Evolutionary conservation across 1,140 invertebrate genomes (phyloP), one percentile per base, ranked within the genome.

Genomic region (Cylas formicarius): DNA sequence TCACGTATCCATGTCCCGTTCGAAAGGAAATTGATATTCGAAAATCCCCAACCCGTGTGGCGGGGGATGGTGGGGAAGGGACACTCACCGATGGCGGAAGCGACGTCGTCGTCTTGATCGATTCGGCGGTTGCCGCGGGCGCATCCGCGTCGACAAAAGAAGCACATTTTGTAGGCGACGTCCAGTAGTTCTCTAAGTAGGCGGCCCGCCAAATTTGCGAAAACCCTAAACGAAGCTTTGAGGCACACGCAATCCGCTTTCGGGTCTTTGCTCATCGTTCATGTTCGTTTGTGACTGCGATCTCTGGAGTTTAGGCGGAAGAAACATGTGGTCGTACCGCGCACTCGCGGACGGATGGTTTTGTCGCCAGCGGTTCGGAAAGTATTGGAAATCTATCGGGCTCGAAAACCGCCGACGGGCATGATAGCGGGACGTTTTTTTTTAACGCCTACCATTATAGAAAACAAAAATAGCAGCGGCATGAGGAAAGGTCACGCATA

Each of bases 171-270:
- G 26, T 52, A 52, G 2, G 31, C 18, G 7, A 21, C 26, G 26
- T 44, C 35, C 9, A 38, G 29, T 10, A 38, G 35, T 16, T 52
- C 46, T 21, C 10, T 33, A 28, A 31, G 47, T 10, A 47, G 22
- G 26, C 52, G 13, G 4, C 19, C 23, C 9, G 39, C 23, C 24
- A 53, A 41, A 24, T 53, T 53, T 31, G 11, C 20, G 18, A 53
- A 36, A 21, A 53, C 48, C 20, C 42, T 18, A 21, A 41, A 43
- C 23, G 45, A 50, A 32, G 50, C 48, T 46, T 47, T 43, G 23
- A 41, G 43, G 34, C 46, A 53, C 52, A 42, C 50, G 34, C 52
- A 53, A 9, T 22, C 8, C 21, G 9, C 17, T 23, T 20, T n/a
- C 22, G 37, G 13, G 10, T 13, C 13, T 13, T 27, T 13, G 24